A percentile compares a stretch with the other conserved stretches of the same genome.
Evolutionary conservation across 2,888 invertebrate genomes (phyloP).

Genomic region (Parnassius smintheus): DNA sequence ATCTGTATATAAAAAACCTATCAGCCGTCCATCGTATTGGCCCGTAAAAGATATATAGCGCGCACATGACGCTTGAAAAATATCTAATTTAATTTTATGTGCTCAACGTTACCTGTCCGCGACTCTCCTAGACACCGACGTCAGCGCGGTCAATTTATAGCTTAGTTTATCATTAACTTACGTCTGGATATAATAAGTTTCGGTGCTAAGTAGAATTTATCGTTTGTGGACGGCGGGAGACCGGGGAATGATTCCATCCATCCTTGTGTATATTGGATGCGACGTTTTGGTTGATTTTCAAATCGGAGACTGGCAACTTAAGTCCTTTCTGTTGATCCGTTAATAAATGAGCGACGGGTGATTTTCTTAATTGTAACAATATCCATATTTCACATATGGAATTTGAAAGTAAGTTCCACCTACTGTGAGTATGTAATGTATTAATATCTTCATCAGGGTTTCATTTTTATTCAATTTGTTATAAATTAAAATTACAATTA

Average conservation of each 20-base stretch:
- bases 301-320: constrained; percentile 40
- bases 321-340: constrained; percentile 21
- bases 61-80: constrained; percentile 47
- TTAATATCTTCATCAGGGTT: too few species aligned
- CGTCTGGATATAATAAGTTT: constrained; percentile 57
- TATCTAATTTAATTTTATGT: constrained; percentile 65
- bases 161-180: constrained; percentile 65
- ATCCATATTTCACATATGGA: background rate
- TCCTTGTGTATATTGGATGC: constrained; percentile 29
- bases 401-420: too few species aligned
- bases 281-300: constrained; percentile 32
- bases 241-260: constrained; percentile 31
- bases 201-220: constrained; percentile 60
- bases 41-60: constrained; percentile 55
- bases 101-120: constrained; percentile 53
- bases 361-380: constrained; percentile 5
- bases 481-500: too few species aligned
- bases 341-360: constrained; percentile 15
- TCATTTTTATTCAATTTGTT: too few species aligned
- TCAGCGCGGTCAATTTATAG: constrained; percentile 60
- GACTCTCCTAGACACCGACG: constrained; percentile 64
- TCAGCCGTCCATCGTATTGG: constrained; percentile 42
- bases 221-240: constrained; percentile 46
- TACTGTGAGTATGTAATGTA: too few species aligned
- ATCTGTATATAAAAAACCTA: constrained; percentile 39